Conservation (phyloP, 1,140 invertebrate species). For the Anastatus disparis region DNA sequence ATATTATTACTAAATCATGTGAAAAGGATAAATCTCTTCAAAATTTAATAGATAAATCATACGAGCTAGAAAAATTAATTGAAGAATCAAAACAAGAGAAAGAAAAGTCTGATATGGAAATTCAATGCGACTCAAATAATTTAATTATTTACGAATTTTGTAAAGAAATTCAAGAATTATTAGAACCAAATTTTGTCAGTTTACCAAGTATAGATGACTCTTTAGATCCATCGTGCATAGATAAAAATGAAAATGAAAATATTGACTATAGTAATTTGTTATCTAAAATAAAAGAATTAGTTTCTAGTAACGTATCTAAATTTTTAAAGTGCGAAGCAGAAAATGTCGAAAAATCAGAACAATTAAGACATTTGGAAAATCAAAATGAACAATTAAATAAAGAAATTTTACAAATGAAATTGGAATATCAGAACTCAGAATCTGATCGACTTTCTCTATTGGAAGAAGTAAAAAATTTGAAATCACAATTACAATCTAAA, state of each 20-base stretch:
- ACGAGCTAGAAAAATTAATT: too few relatives aligned
- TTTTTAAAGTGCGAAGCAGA: background rate
- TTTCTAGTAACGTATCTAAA: background rate
- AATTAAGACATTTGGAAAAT: background rate
- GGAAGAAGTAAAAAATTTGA: background rate
- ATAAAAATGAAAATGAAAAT: background rate
- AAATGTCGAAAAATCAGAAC: background rate
- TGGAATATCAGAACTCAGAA: constrained; percentile 6
- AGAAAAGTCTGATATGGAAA: background rate
- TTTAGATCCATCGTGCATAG: background rate
- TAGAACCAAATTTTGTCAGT: background rate
- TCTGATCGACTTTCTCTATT: background rate
- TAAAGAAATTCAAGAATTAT: constrained; percentile 17
- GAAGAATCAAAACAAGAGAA: background rate
- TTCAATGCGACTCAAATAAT: background rate
- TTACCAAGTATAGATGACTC: constrained; percentile 6
- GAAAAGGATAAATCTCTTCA: too few relatives aligned
- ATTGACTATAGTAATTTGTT: background rate
- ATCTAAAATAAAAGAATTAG: constrained; percentile 17
- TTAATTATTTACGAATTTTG: background rate
- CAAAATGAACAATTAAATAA: background rate
- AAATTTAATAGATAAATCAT: too few relatives aligned
- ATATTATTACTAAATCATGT: too few relatives aligned
- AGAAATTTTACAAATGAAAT: background rate
- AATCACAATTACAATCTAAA: background rate